Base-by-base conservation (phyloP, 2,888 invertebrate genomes). In the Neoascia interrupta region DNA sequence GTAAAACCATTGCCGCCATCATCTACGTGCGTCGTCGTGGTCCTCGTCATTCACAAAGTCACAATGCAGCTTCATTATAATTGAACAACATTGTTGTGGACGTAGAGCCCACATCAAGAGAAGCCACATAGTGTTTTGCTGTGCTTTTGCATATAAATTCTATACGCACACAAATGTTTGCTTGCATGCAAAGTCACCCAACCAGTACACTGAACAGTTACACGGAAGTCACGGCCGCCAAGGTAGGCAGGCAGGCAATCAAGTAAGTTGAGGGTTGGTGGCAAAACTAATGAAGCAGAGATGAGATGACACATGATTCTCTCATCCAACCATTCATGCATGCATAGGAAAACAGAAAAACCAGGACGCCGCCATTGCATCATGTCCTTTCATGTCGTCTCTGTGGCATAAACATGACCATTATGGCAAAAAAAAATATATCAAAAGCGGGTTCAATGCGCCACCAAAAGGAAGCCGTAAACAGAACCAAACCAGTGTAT, bases 1-100 rank as follows among this genome's bases (percentile, higher is more conserved):
- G 26, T 6, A 6, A 6, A 5, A 18, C 16, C 11, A 13, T 26
- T 26, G 16, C n/a, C 15, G 19, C 6, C 6, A 13, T 6, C 16
- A 2, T 13, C 5, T 23, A 5, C n/a, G 3, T 1, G 15, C 34
- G 43, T 19, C 39, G 13, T 21, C 26, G 16, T 18, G 34, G 23
- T 45, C 53, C 11, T 45, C 39, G 53, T 60, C 41, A 64, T 68
- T 73, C 56, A 60, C 54, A 58, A 19, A 68, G 74, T 69, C 69
- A 80, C 74, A 80, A 80, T 80, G 63, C 61, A 74, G 74, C 74
- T 74, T 80, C 80, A 80, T 80, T 80, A 69, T 74, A 69, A 80
- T 74, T 80, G 68, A 74, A 69, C 61, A 73, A 63, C 74, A 80
- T 74, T 80, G 69, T 80, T 69, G 56, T 63, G 34, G 45, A n/a